phyloP scores from a whole-genome alignment of 2,888 invertebrate genomes.

The Apodemia duryi region DNA sequence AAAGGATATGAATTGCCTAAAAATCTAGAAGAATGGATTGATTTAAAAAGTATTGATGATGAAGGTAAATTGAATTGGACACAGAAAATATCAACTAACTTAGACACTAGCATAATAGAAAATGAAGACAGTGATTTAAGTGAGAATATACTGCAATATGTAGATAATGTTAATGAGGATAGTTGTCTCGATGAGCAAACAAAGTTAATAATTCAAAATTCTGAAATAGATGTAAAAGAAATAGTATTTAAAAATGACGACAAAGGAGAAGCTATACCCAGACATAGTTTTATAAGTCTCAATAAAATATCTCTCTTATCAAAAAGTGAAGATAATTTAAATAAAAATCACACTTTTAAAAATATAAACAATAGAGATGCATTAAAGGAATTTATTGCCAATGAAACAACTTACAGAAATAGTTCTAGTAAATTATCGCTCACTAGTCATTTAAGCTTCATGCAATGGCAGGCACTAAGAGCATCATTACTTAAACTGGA shows the following conservation, averaged over 20 bases:
- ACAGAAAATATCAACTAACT: constrained; percentile 41
- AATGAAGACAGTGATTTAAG: constrained; percentile 46
- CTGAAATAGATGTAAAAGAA: constrained; percentile 22
- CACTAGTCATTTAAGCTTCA: constrained; percentile 67
- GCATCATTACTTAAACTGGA: constrained; percentile 50
- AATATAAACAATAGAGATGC: constrained; percentile 46
- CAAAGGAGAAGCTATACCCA: constrained; percentile 45
- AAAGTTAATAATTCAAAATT: constrained; percentile 20
- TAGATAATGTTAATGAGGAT: constrained; percentile 46
- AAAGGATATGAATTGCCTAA: constrained; percentile 58
- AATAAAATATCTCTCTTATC: constrained; percentile 29
- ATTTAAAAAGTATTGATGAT: constrained; percentile 64
- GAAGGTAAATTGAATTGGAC: constrained; percentile 60
- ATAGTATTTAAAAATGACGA: constrained; percentile 35
- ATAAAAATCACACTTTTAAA: constrained; percentile 41
- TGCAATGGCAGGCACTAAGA: constrained; percentile 77
- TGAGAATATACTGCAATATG: constrained; percentile 56
- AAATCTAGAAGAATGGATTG: constrained; percentile 69
- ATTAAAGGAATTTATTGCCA: constrained; percentile 51
- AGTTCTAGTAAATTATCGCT: constrained; percentile 46
- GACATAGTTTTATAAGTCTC: constrained; percentile 42
- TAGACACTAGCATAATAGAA: constrained; percentile 40
- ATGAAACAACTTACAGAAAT: constrained; percentile 57
- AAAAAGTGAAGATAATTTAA: constrained; percentile 23
- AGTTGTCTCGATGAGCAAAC: constrained; percentile 23